Percentiles rank a stretch among this genome's conserved stretches.
phyloP scores from a whole-genome alignment of 1,140 invertebrate genomes.

The Charaxes varanes region DNA sequence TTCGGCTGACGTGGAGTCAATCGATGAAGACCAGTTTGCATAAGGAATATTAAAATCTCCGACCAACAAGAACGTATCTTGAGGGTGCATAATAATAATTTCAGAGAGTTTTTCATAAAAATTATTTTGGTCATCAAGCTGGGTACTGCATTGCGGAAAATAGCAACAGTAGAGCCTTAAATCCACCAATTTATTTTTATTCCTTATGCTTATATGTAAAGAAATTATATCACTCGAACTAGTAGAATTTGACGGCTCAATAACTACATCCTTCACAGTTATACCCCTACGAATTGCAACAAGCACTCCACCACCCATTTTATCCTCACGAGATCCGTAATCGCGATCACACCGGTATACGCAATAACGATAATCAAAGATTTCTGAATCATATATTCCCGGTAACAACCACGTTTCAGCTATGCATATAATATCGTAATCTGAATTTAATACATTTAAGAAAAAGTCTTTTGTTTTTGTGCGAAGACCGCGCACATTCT shows the following conservation, averaged over 20 bases:
- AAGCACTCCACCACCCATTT: conserved; percentile 6
- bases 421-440: conserved; percentile 4
- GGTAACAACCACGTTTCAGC: conserved; percentile 6
- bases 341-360: conserved; percentile 8
- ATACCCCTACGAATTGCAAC: conserved; percentile 5
- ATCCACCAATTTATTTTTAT: not conserved
- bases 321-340: conserved; percentile 1
- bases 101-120: conserved; percentile 7
- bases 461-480: not conserved
- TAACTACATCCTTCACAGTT: not conserved
- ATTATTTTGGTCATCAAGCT: conserved; percentile 1
- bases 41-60: conserved; percentile 23
- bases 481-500: too few relatives aligned
- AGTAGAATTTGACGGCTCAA: conserved; percentile 1
- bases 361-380: conserved; percentile 7
- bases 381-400: conserved; percentile 2
- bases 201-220: conserved; percentile 1
- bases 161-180: conserved; percentile 5
- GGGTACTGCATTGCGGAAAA: conserved; percentile 4
- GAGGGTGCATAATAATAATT: not conserved
- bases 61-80: conserved; percentile 6
- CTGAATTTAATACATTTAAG: not conserved
- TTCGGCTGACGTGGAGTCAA: not conserved
- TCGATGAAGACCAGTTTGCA: conserved; percentile 9
- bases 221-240: conserved; percentile 1